These are phyloP conservation scores for Spinibarbus caldwelli DNA, from an alignment of 2,797 vertebrate genomes.

Conservation along the genomic window DNA sequence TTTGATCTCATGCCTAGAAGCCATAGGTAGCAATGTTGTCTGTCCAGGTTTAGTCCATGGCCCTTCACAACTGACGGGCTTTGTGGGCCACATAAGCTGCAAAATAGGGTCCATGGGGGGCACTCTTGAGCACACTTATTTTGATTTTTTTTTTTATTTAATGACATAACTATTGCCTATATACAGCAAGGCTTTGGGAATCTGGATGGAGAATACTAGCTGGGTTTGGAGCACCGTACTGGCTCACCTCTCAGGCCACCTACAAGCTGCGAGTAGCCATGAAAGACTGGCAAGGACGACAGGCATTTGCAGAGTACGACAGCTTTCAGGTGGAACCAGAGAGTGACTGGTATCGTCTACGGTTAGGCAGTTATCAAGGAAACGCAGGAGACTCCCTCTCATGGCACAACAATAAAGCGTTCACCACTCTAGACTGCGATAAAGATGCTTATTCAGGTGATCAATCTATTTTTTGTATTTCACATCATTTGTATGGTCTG, in stretches of 20 bases:
- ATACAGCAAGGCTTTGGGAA: conserved; percentile 89
- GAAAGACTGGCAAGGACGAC: conserved; percentile 90
- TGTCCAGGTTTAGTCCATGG: neutral
- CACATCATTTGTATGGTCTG: neutral
- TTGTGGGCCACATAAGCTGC: neutral
- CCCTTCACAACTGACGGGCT: neutral
- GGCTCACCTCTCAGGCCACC: conserved; percentile 82
- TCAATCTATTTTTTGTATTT: neutral
- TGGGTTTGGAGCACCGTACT: conserved; percentile 87
- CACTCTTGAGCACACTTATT: neutral
- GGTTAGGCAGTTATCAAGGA: conserved; percentile 86
- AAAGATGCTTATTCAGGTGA: conserved; percentile 86
- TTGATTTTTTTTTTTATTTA: too few species aligned
- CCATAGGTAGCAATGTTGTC: neutral
- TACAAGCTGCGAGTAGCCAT: conserved; percentile 84
- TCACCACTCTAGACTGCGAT: conserved; percentile 90
- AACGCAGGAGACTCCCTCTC: conserved; percentile 90
- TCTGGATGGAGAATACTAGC: conserved; percentile 91
- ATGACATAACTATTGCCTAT: neutral
- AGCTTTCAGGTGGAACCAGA: conserved; percentile 86
- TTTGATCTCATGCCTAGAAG: neutral
- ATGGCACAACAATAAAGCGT: conserved; percentile 92
- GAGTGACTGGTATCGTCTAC: conserved; percentile 87
- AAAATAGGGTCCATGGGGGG: neutral
- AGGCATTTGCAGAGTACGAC: conserved; percentile 85